These are phyloP conservation scores for Automeris io DNA, from an alignment of 2,888 invertebrate genomes.

Conservation along the genomic window DNA sequence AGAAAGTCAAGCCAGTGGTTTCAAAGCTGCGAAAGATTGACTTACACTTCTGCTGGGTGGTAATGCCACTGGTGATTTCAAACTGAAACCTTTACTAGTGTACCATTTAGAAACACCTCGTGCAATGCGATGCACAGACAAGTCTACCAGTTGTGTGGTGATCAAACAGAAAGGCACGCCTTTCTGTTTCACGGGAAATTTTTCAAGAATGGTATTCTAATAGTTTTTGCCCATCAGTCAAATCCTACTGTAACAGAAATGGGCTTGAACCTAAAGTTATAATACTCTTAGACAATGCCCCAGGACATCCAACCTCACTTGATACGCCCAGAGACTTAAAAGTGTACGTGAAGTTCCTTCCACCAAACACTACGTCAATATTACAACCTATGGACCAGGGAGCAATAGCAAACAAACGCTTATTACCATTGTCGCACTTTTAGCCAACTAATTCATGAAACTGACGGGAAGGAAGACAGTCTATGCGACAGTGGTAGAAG, in stretches of 20 bases:
- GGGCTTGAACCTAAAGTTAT: constrained; percentile 17
- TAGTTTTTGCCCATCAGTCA: constrained; percentile 18
- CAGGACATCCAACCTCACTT: constrained; percentile 15
- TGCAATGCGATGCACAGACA: constrained; percentile 22
- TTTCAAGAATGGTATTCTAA: constrained; percentile 22
- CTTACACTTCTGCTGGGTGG: constrained; percentile 27
- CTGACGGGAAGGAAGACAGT: constrained; percentile 15
- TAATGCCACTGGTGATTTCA: constrained; percentile 28
- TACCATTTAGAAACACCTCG: constrained; percentile 18
- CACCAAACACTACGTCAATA: constrained; percentile 14
- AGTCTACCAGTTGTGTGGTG: constrained; percentile 33
- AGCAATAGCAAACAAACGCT: constrained; percentile 12
- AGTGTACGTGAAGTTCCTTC: constrained; percentile 14
- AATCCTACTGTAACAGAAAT: constrained; percentile 17
- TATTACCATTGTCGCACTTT: constrained; percentile 13
- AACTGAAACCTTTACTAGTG: constrained; percentile 26
- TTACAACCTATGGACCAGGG: constrained; percentile 9
- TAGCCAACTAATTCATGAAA: constrained; percentile 14
- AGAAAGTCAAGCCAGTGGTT: constrained; percentile 17
- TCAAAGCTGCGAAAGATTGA: constrained; percentile 27
- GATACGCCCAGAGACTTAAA: constrained; percentile 11
- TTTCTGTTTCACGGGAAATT: constrained; percentile 21
- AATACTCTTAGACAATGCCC: constrained; percentile 16
- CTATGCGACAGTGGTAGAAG: constrained; percentile 16
- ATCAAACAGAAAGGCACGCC: constrained; percentile 29